Percentiles rank a stretch among this genome's conserved stretches.
These are phyloP conservation scores for Atethmia centrago DNA, from an alignment of 2,888 invertebrate genomes.

Conservation along the genomic window DNA sequence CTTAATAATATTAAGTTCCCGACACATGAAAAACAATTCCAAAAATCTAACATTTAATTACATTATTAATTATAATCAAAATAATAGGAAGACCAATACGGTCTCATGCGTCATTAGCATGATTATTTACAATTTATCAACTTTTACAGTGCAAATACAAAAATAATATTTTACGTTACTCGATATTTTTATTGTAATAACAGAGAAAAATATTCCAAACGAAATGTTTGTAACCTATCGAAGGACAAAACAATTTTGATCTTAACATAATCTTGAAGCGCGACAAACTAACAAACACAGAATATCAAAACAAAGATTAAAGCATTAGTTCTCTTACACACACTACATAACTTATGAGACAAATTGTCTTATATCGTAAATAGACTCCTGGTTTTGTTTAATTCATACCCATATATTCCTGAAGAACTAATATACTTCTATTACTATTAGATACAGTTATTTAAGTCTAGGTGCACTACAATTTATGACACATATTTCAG, in stretches of 20 bases:
- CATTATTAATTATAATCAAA: conserved; percentile 52
- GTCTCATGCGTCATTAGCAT: conserved; percentile 37
- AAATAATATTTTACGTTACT: conserved; percentile 53
- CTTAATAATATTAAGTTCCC: conserved; percentile 57
- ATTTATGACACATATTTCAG: conserved; percentile 36
- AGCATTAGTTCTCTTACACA: conserved; percentile 49
- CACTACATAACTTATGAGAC: conserved; percentile 39
- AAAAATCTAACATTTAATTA: conserved; percentile 71
- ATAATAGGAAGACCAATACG: conserved; percentile 58
- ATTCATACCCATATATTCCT: conserved; percentile 31
- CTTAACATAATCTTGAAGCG: conserved; percentile 22
- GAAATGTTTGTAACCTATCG: conserved; percentile 33
- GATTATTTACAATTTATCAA: conserved; percentile 59
- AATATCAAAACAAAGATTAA: conserved; percentile 50
- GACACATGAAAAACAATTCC: conserved; percentile 67
- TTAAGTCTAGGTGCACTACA: conserved; percentile 27
- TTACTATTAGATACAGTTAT: conserved; percentile 17
- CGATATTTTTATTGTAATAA: conserved; percentile 32
- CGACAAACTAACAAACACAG: conserved; percentile 34
- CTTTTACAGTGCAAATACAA: conserved; percentile 55
- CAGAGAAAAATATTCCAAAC: conserved; percentile 56
- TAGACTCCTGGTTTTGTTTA: conserved; percentile 40
- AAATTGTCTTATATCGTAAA: conserved; percentile 32
- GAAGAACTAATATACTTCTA: conserved; percentile 35
- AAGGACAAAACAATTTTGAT: conserved; percentile 39